Evolutionary conservation across 2,888 invertebrate genomes (phyloP).

Genomic region (Trichacis sp.): DNA sequence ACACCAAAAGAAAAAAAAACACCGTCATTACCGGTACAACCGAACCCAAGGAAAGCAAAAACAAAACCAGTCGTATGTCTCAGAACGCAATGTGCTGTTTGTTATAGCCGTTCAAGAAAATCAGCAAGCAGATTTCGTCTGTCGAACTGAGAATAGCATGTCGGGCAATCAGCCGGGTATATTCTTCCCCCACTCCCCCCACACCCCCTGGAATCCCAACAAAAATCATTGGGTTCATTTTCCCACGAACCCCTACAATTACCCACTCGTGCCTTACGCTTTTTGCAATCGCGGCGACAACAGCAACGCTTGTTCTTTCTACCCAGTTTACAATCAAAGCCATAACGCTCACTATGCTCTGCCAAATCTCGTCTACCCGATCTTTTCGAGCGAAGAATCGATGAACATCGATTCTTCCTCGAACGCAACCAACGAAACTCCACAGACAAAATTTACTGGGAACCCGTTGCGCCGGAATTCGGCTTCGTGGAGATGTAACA

Average conservation of each 20-base stretch:
- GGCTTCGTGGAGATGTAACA: slow-evolving; percentile 2
- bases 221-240: slow-evolving; percentile 54
- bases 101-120: slow-evolving; percentile 66
- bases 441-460: background rate
- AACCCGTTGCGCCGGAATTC: slow-evolving; percentile 20
- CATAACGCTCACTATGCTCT: slow-evolving; percentile 8
- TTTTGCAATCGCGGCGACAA: slow-evolving; percentile 42
- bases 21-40: too few relatives aligned
- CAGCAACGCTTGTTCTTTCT: slow-evolving; percentile 43
- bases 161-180: slow-evolving; percentile 62
- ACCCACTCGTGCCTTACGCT: slow-evolving; percentile 37
- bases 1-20: too few relatives aligned
- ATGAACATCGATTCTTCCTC: background rate
- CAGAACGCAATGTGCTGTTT: slow-evolving; percentile 66
- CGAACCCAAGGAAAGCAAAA: slow-evolving; percentile 11
- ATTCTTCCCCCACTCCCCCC: slow-evolving; percentile 54
- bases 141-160: slow-evolving; percentile 60
- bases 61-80: slow-evolving; percentile 41
- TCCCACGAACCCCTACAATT: slow-evolving; percentile 43
- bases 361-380: too few relatives aligned
- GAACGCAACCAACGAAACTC: too few relatives aligned
- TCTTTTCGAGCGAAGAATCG: background rate
- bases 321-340: slow-evolving; percentile 46
- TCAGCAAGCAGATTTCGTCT: slow-evolving; percentile 62
- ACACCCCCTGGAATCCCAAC: slow-evolving; percentile 51